Evolutionary conservation across 1,140 invertebrate genomes (phyloP).

Genomic region (Psix sp.): DNA sequence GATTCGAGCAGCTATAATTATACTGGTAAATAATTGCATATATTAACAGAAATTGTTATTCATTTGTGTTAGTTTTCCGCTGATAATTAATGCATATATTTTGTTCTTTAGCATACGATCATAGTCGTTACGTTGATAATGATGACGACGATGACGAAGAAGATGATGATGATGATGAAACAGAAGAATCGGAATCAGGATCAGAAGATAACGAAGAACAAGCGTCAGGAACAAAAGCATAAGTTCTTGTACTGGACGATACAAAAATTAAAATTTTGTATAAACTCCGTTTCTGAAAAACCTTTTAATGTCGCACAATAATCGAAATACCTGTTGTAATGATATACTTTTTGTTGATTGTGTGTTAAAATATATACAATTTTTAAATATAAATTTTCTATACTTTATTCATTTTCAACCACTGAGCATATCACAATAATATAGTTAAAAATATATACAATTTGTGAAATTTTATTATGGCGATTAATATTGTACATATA

Average conservation of each 20-base stretch:
- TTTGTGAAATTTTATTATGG: too few relatives aligned
- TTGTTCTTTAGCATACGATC: constrained; percentile 75
- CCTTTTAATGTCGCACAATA: constrained; percentile 24
- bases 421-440: too few relatives aligned
- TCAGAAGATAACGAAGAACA: constrained; percentile 59
- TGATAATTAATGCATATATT: constrained; percentile 9
- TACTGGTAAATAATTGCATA: constrained; percentile 60
- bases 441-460: too few relatives aligned
- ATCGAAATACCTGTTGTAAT: constrained; percentile 18
- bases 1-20: constrained; percentile 72
- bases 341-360: constrained; percentile 32
- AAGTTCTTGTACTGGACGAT: not conserved
- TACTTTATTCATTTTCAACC: not conserved
- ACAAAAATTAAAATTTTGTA: constrained; percentile 1
- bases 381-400: constrained; percentile 4
- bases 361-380: constrained; percentile 30
- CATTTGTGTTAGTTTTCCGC: too few relatives aligned
- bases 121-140: constrained; percentile 77
- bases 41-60: not conserved
- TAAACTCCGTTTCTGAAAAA: constrained; percentile 2
- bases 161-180: constrained; percentile 72
- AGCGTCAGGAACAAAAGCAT: constrained; percentile 30
- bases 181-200: constrained; percentile 66
- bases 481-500: too few relatives aligned
- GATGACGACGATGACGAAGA: constrained; percentile 78